Evolutionary conservation across 37 sponge, comb jelly and placozoan genomes (phyloP).

Genomic region (Halichondria panicea): DNA sequence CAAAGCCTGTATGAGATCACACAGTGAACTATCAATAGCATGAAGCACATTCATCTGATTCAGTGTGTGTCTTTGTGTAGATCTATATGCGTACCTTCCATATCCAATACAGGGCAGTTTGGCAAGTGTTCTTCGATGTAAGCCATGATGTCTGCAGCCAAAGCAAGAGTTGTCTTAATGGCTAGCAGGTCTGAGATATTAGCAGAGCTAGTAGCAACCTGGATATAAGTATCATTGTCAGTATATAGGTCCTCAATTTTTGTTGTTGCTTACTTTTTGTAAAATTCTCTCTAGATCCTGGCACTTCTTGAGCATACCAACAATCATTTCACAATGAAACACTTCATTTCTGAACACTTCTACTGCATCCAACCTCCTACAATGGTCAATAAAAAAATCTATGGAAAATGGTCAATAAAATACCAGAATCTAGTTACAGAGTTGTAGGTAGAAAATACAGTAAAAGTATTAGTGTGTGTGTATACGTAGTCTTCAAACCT

Average conservation of each 20-base stretch:
- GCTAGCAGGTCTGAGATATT: conserved; percentile 34
- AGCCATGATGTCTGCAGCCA: conserved; percentile 25
- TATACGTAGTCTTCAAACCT: too few species aligned
- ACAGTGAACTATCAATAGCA: background rate
- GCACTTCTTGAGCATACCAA: conserved; percentile 32
- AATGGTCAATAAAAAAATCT: background rate
- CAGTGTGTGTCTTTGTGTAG: background rate
- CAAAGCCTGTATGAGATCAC: conserved; percentile 15
- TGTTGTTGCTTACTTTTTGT: conserved; percentile 58
- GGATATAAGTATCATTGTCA: background rate
- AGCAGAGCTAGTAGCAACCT: conserved; percentile 52
- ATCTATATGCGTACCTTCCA: background rate
- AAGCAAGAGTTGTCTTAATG: conserved; percentile 38
- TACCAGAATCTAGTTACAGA: too few species aligned
- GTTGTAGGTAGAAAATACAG: too few species aligned
- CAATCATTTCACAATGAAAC: conserved; percentile 25
- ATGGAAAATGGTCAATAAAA: too few species aligned
- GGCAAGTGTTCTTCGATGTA: conserved; percentile 10
- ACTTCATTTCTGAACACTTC: conserved; percentile 45
- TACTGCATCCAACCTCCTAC: conserved; percentile 65
- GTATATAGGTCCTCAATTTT: background rate
- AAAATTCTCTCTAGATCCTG: conserved; percentile 68
- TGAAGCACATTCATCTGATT: background rate
- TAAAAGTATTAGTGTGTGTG: too few species aligned
- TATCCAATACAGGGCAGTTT: background rate